Conservation (phyloP, 2,113 vertebrate species). For the Cavia aperea region DNA sequence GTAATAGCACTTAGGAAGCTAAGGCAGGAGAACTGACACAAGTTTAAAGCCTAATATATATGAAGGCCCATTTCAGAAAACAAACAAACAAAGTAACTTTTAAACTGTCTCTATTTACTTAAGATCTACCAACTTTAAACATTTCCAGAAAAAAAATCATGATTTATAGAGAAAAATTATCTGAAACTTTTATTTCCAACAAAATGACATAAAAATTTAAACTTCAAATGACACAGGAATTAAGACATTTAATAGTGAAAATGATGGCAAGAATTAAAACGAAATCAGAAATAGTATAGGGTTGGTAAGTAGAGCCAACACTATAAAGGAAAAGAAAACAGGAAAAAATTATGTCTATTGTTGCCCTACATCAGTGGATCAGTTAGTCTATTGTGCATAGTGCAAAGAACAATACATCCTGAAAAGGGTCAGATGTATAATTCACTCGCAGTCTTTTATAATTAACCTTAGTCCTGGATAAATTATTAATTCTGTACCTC, state of each 20-base stretch:
- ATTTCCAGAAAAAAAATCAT: neutral
- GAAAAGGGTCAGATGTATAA: constrained; percentile 35
- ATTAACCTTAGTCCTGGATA: constrained; percentile 23
- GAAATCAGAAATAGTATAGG: neutral
- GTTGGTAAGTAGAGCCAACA: neutral
- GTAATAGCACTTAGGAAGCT: neutral
- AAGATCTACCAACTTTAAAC: neutral
- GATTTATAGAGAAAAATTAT: neutral
- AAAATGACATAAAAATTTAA: constrained; percentile 23
- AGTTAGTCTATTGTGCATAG: neutral
- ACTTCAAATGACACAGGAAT: constrained; percentile 1
- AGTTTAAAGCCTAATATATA: neutral
- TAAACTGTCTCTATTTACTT: neutral
- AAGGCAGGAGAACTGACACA: neutral
- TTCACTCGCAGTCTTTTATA: constrained; percentile 44
- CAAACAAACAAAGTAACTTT: neutral
- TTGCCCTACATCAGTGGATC: neutral
- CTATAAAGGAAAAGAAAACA: neutral
- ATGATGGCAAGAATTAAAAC: neutral
- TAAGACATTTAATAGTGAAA: neutral
- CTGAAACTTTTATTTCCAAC: neutral
- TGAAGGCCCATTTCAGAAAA: neutral
- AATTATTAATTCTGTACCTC: constrained; percentile 46
- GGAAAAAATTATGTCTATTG: neutral
- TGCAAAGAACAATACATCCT: neutral